These are phyloP conservation scores for Stomatorhinus ivindoensis DNA, from an alignment of 2,113 vertebrate genomes.

Conservation along the genomic window DNA sequence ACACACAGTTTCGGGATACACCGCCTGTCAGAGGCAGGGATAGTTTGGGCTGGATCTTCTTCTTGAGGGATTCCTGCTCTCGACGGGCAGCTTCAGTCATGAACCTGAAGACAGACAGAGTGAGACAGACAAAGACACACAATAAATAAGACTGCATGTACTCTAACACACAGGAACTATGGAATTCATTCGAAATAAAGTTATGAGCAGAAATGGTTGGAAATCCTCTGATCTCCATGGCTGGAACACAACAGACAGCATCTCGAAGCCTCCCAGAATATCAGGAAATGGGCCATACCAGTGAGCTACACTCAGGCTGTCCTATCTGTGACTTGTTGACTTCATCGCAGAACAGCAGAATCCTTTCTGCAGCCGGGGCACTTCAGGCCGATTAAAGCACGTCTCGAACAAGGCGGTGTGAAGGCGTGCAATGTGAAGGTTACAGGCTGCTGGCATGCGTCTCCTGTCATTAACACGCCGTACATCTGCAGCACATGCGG, in stretches of 20 bases:
- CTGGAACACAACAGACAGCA: not conserved
- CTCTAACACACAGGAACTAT: not conserved
- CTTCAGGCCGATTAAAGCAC: not conserved
- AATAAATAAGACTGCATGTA: not conserved
- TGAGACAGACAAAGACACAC: not conserved
- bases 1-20: conserved; percentile 78
- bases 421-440: not conserved
- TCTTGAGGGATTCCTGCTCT: conserved; percentile 88
- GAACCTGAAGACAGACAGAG: conserved; percentile 62
- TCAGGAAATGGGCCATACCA: not conserved
- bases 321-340: not conserved
- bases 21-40: conserved; percentile 79
- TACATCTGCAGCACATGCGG: not conserved
- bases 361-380: not conserved
- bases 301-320: not conserved
- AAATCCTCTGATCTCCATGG: not conserved
- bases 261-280: not conserved
- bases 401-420: not conserved
- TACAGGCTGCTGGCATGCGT: not conserved
- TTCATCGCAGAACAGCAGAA: not conserved
- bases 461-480: not conserved
- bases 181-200: not conserved
- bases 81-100: conserved; percentile 93
- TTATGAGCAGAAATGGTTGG: not conserved
- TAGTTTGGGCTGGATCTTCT: conserved; percentile 90